Conservation (phyloP, 2,797 vertebrate species). For the Sparidentex hasta region DNA sequence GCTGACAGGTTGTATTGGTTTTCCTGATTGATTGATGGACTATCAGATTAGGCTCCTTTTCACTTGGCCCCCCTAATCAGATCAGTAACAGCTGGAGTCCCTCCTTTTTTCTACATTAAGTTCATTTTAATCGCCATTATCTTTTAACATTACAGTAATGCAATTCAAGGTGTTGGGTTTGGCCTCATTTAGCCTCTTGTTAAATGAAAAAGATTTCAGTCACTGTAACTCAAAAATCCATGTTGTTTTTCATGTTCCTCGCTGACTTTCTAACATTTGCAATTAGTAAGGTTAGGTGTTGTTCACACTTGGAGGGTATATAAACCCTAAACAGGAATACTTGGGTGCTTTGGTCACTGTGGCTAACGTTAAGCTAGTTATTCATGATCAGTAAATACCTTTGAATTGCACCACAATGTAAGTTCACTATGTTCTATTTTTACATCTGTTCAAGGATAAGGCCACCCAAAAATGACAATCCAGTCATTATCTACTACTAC, state of each 20-base stretch:
- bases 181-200: background rate
- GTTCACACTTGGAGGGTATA: background rate
- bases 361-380: no score
- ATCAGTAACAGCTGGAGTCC: slow-evolving; percentile 53
- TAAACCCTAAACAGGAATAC: no score
- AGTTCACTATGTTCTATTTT: no score
- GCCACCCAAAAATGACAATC: no score
- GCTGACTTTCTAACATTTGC: no score
- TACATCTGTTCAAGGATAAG: no score
- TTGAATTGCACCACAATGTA: no score
- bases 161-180: no score
- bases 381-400: no score
- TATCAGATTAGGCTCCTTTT: slow-evolving; percentile 56
- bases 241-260: background rate
- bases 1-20: slow-evolving; percentile 51
- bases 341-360: no score
- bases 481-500: no score
- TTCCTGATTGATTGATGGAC: slow-evolving; percentile 58
- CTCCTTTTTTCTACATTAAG: background rate
- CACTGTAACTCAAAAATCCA: background rate
- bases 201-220: background rate
- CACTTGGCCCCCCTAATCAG: slow-evolving; percentile 43
- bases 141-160: background rate
- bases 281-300: background rate
- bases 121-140: background rate